A percentile compares a stretch with the other conserved stretches of the same genome.
phyloP scores from a whole-genome alignment of 2,888 invertebrate genomes.

The Epicampocera succincta region DNA sequence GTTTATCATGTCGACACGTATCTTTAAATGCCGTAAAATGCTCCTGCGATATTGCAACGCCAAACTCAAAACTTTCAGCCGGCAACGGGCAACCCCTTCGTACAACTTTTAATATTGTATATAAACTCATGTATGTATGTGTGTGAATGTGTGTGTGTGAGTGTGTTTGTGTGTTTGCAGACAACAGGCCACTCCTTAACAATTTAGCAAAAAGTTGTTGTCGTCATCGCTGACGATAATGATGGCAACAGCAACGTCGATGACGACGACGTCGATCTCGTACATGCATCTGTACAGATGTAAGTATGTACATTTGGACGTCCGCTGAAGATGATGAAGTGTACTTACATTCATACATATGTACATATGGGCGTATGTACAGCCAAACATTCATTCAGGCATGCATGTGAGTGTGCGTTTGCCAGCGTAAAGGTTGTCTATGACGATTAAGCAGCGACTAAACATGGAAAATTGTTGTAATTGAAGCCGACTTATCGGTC shows the following conservation, averaged over 20 bases:
- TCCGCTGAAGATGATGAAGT: conserved; percentile 34
- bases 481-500: conserved; percentile 73
- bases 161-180: conserved; percentile 1
- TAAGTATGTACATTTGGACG: no score
- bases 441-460: conserved; percentile 72
- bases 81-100: conserved; percentile 30
- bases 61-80: conserved; percentile 45
- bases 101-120: conserved; percentile 17
- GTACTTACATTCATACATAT: no score
- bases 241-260: conserved; percentile 9
- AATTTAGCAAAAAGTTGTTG: conserved; percentile 63
- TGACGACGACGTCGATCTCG: neutral
- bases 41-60: conserved; percentile 70
- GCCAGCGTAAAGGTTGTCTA: conserved; percentile 60
- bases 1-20: conserved; percentile 73
- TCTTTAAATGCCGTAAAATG: conserved; percentile 73
- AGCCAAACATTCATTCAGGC: no score
- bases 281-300: no score
- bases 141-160: neutral
- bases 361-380: neutral
- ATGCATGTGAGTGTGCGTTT: conserved; percentile 57
- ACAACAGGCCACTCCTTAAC: conserved; percentile 69
- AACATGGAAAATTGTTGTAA: conserved; percentile 74
- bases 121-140: neutral
- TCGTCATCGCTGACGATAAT: conserved; percentile 44